Conservation (phyloP, 2,888 invertebrate genomes). For the Ferdinandea cuprea region DNA sequence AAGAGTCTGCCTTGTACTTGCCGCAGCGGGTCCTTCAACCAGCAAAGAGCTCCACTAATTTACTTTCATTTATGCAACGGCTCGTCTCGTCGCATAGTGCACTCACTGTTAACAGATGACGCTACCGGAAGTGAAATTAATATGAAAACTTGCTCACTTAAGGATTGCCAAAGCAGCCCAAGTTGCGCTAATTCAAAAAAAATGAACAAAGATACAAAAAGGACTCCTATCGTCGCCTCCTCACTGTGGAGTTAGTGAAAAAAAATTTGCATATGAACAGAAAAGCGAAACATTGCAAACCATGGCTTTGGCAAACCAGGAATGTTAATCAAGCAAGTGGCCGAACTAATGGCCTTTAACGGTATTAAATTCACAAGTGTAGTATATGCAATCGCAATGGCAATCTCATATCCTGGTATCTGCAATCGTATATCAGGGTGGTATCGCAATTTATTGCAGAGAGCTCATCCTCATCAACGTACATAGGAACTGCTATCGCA, state of each 20-base stretch:
- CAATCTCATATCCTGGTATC: slow-evolving; percentile 1
- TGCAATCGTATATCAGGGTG: slow-evolving; percentile 30
- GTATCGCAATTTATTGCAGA: slow-evolving; percentile 57
- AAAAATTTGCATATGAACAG: slow-evolving; percentile 69
- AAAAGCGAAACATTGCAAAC: slow-evolving; percentile 35
- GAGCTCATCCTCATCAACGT: slow-evolving; percentile 6
- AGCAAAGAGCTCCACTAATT: slow-evolving; percentile 41
- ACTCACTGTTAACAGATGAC: slow-evolving; percentile 34
- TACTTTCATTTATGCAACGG: slow-evolving; percentile 45
- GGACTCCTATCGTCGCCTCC: not conserved
- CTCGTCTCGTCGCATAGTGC: slow-evolving; percentile 5
- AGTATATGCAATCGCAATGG: slow-evolving; percentile 17
- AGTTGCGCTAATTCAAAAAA: too few relatives aligned
- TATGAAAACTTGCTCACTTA: slow-evolving; percentile 49
- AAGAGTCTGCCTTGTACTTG: not conserved
- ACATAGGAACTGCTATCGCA: slow-evolving; percentile 8
- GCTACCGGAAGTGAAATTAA: slow-evolving; percentile 54
- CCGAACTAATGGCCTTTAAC: slow-evolving; percentile 67
- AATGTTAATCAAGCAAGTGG: slow-evolving; percentile 70
- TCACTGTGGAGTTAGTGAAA: not conserved
- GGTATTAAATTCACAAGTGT: slow-evolving; percentile 65
- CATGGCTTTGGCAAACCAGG: slow-evolving; percentile 13
- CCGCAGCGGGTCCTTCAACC: not conserved
- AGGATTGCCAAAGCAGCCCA: not conserved
- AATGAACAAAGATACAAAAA: slow-evolving; percentile 12